Evolutionary conservation across 2,113 vertebrate species (phyloP).

Genomic region (Sinocyclocheilus maitianheensis): DNA sequence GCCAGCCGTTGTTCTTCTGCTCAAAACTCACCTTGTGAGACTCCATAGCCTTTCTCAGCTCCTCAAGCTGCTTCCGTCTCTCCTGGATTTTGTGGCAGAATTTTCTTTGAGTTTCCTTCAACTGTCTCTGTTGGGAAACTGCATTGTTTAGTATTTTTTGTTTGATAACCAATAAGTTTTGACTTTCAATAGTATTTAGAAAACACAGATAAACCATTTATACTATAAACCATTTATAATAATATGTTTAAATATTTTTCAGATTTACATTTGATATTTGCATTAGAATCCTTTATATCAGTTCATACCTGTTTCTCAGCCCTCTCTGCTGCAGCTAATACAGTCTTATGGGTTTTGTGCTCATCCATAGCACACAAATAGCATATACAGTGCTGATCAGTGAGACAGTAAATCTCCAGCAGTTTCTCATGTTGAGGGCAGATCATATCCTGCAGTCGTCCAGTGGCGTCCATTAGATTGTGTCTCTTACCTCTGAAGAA

Average conservation of each 20-base stretch:
- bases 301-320: not conserved
- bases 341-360: not conserved
- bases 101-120: not conserved
- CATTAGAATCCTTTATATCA: not conserved
- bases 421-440: slow-evolving; percentile 13
- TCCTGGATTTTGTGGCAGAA: not conserved
- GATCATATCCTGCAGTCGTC: slow-evolving; percentile 19
- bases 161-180: too few species aligned
- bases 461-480: slow-evolving; percentile 9
- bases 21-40: slow-evolving; percentile 8
- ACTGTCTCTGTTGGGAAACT: not conserved
- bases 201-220: not conserved
- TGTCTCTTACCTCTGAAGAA: not conserved
- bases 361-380: not conserved
- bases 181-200: not conserved
- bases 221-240: too few species aligned
- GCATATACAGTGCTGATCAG: not conserved
- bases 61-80: not conserved
- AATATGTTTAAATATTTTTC: too few species aligned
- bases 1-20: not conserved
- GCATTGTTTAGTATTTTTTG: too few species aligned
- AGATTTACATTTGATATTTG: not conserved
- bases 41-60: not conserved
- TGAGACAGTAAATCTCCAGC: not conserved
- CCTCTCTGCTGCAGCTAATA: slow-evolving; percentile 4